Base-by-base conservation (phyloP, 2,797 vertebrate species). In the Gymnoscopelus braueri region DNA sequence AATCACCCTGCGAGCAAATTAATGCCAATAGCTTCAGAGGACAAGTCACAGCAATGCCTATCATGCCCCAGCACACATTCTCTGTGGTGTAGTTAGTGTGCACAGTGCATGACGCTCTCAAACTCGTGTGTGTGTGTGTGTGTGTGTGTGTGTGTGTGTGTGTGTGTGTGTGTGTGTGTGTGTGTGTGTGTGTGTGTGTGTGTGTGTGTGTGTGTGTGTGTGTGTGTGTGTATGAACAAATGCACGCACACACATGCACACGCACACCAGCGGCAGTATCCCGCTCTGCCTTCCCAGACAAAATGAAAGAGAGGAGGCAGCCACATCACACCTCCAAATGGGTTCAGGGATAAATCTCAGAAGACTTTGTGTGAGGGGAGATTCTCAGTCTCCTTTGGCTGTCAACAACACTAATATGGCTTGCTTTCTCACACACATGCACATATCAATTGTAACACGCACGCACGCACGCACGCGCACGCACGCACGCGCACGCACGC, bases 291-390 rank as follows among this genome's bases (percentile, higher is more conserved):
- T 75, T 82, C 62, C 63, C 62, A 81, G 83, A 87, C 74, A 71
- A 84, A 90, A 90, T 86, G 72, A 87, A 90, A 91, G 81, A 85
- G 79, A 87, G 79, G 79, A 80, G 62, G 80, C 76, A 86, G 83
- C 78, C 63, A 74, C 91, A 90, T 90, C 85, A 78, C 85, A 91
- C 87, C 84, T 91, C 80, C 84, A 79, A 89, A 92, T 88, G 86
- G 83, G 84, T 79, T 85, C 72, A 13, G 68, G 69, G 80, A 71
- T n/a, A n/a, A n/a, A n/a, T 87, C 85, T 87, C 83, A 12, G 70
- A 89, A 85, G 87, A 92, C 82, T 85, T 87, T 82, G 47, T 75
- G 68, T 23, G 71, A 66, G 47, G 68, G 74, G 74, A 69, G 69
- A 75, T 71, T 63, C 1, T 74, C 39, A 71, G 74, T 87, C 79